phyloP scores from a whole-genome alignment of 2,888 invertebrate species.

The Drosophila nigricruria region DNA sequence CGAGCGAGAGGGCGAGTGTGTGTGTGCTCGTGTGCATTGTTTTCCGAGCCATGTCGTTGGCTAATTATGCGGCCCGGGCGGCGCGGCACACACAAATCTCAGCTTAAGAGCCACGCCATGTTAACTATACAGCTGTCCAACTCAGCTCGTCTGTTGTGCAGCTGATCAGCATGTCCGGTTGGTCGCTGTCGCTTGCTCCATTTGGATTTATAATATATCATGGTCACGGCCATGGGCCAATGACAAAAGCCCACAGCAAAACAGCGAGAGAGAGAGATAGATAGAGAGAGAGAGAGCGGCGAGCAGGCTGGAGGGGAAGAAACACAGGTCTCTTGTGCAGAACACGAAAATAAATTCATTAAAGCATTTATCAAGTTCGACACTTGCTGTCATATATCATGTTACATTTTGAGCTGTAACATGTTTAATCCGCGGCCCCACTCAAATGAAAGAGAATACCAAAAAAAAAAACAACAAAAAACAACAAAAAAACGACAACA shows the following conservation, averaged over 20 bases:
- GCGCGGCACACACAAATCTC: slow-evolving; percentile 60
- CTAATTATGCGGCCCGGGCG: slow-evolving; percentile 48
- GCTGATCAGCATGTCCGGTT: slow-evolving; percentile 30
- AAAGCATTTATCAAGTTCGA: slow-evolving; percentile 81
- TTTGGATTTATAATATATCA: slow-evolving; percentile 77
- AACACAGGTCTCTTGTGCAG: slow-evolving; percentile 26
- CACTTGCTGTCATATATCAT: slow-evolving; percentile 75
- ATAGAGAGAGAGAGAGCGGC: background rate
- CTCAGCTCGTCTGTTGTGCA: no score
- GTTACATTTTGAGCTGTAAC: slow-evolving; percentile 64
- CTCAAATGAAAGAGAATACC: slow-evolving; percentile 28
- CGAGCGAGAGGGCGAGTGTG: background rate
- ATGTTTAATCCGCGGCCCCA: slow-evolving; percentile 72
- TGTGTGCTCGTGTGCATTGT: slow-evolving; percentile 16
- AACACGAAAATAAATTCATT: slow-evolving; percentile 79
- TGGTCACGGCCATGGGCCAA: slow-evolving; percentile 73
- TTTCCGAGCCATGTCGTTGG: slow-evolving; percentile 18
- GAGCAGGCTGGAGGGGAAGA: background rate
- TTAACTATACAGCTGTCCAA: slow-evolving; percentile 50
- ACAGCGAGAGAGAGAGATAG: background rate
- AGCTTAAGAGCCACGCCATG: slow-evolving; percentile 66
- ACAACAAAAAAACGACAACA: slow-evolving; percentile 11
- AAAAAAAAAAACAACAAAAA: slow-evolving; percentile 19
- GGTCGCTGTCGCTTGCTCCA: slow-evolving; percentile 29
- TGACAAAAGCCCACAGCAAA: slow-evolving; percentile 36